Evolutionary conservation across 2,888 invertebrate genomes (phyloP).

Genomic region (Thereva nobilitata): DNA sequence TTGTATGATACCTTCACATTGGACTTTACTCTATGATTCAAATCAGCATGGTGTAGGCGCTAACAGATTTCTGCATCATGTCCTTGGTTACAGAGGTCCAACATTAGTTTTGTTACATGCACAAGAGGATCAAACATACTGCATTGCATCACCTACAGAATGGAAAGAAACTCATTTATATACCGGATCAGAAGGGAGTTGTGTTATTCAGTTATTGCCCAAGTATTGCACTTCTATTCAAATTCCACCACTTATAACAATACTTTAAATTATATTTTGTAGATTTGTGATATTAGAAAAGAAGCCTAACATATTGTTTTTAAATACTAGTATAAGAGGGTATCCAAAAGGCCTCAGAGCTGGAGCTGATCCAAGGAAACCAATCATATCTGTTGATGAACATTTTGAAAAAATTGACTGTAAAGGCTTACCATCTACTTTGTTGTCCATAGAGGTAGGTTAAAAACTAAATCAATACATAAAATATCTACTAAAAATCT

Average conservation of each 20-base stretch:
- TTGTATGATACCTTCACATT: constrained; percentile 76
- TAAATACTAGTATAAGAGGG: constrained; percentile 81
- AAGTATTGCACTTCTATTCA: constrained; percentile 60
- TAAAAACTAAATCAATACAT: constrained; percentile 11
- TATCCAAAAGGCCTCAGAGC: constrained; percentile 83
- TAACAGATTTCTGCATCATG: constrained; percentile 87
- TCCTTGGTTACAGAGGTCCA: constrained; percentile 68
- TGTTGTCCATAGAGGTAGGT: constrained; percentile 67
- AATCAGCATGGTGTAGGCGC: constrained; percentile 84
- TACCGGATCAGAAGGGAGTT: constrained; percentile 80
- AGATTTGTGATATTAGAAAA: constrained; percentile 65
- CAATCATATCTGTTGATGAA: constrained; percentile 72
- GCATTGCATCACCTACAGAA: constrained; percentile 75
- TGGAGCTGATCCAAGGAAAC: constrained; percentile 78
- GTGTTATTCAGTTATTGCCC: constrained; percentile 76
- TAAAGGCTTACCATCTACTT: constrained; percentile 67
- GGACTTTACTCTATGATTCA: constrained; percentile 83
- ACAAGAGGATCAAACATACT: constrained; percentile 68
- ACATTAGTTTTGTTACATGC: constrained; percentile 67
- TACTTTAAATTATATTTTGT: constrained; percentile 35
- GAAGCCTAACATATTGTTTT: constrained; percentile 78
- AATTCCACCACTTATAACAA: neutral
- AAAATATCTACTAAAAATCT: constrained; percentile 2
- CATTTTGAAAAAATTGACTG: constrained; percentile 74
- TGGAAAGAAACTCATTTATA: constrained; percentile 86